A percentile compares a stretch with the other conserved stretches of the same genome.
Conservation (phyloP, 2,113 vertebrate species). For the Orientallactaga bullata region DNA sequence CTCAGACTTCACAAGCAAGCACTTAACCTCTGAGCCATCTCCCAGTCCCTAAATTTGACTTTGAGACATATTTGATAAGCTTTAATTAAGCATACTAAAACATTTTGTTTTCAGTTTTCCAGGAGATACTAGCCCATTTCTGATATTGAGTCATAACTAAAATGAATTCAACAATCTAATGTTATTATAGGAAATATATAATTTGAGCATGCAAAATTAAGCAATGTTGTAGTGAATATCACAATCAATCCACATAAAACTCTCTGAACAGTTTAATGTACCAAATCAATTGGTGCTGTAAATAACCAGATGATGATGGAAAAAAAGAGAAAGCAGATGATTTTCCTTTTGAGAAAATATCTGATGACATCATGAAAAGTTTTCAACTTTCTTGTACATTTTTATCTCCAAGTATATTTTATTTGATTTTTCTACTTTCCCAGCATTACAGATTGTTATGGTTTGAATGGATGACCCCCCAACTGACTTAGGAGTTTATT, state of each 20-base stretch:
- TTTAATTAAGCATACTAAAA: not conserved
- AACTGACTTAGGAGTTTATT: too few species aligned
- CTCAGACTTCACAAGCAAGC: too few species aligned
- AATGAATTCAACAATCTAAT: not conserved
- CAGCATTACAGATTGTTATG: not conserved
- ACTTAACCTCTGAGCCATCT: too few species aligned
- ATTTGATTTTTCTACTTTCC: not conserved
- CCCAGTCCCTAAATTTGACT: too few species aligned
- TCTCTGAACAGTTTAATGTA: not conserved
- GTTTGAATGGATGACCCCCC: too few species aligned
- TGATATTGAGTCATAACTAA: not conserved
- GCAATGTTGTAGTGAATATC: conserved; percentile 19
- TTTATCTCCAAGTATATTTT: not conserved
- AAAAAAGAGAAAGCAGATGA: not conserved
- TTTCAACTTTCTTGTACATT: not conserved
- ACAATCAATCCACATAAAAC: conserved; percentile 25
- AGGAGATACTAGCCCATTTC: not conserved
- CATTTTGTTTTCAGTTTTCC: conserved; percentile 3
- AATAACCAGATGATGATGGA: not conserved
- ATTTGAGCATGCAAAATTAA: conserved; percentile 44
- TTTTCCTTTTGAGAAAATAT: conserved; percentile 47
- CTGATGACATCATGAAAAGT: not conserved
- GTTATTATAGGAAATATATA: conserved; percentile 7
- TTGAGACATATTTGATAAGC: too few species aligned
- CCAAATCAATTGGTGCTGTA: not conserved